phyloP scores from a whole-genome alignment of 1,140 invertebrate genomes.

The Macrocentrus cingulum region DNA sequence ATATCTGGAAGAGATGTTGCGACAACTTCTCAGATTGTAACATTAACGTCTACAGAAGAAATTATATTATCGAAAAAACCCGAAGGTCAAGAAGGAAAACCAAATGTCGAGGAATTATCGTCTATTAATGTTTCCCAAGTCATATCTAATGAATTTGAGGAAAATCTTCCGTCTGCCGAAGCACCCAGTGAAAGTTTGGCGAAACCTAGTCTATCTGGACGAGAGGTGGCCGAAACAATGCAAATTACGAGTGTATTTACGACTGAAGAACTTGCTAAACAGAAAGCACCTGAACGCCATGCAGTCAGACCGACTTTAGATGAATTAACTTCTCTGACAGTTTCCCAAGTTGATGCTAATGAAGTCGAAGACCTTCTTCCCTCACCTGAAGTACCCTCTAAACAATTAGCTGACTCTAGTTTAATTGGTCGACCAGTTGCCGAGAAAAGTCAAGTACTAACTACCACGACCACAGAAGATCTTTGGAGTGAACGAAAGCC shows the following conservation, averaged over 20 bases:
- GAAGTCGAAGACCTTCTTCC: slow-evolving; percentile 39
- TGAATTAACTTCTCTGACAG: slow-evolving; percentile 32
- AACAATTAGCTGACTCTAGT: slow-evolving; percentile 40
- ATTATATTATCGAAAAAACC: slow-evolving; percentile 26
- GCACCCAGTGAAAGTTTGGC: slow-evolving; percentile 33
- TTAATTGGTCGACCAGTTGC: slow-evolving; percentile 38
- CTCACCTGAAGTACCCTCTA: slow-evolving; percentile 32
- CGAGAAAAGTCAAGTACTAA: slow-evolving; percentile 42
- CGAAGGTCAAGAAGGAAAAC: slow-evolving; percentile 33
- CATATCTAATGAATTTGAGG: slow-evolving; percentile 36
- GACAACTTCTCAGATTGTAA: slow-evolving; percentile 37
- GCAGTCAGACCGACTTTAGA: slow-evolving; percentile 28
- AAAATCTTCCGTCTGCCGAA: slow-evolving; percentile 30
- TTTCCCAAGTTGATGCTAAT: slow-evolving; percentile 36
- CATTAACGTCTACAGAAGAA: slow-evolving; percentile 30
- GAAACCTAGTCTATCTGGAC: slow-evolving; percentile 30
- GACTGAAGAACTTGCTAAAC: slow-evolving; percentile 24
- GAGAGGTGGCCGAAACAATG: slow-evolving; percentile 38
- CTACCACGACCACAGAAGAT: slow-evolving; percentile 37
- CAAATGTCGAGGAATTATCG: slow-evolving; percentile 32
- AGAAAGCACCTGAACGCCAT: slow-evolving; percentile 27
- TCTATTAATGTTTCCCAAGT: slow-evolving; percentile 34
- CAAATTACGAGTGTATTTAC: slow-evolving; percentile 33
- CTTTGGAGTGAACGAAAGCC: slow-evolving; percentile 31
- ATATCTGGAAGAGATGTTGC: slow-evolving; percentile 27